These are phyloP conservation scores for Dasypogon diadema DNA, from an alignment of 2,888 invertebrate genomes.

Conservation along the genomic window DNA sequence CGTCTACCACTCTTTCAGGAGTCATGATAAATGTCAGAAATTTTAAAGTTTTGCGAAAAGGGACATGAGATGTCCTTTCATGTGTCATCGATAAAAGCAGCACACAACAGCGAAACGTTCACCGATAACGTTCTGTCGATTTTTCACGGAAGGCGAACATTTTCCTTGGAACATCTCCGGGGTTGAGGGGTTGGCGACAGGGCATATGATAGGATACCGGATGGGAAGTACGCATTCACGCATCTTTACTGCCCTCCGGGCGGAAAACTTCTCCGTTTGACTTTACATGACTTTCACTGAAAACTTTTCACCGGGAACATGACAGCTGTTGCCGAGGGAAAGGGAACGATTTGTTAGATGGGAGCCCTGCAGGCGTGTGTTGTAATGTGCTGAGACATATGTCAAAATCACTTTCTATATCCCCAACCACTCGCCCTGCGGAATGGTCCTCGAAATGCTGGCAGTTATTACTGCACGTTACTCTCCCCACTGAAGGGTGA, in stretches of 20 bases:
- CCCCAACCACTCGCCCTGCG: background rate
- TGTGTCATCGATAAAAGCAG: constrained; percentile 44
- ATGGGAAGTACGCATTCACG: constrained; percentile 51
- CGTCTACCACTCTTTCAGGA: constrained; percentile 19
- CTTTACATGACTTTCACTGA: constrained; percentile 36
- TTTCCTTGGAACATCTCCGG: background rate
- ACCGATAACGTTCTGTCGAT: constrained; percentile 43
- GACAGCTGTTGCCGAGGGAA: background rate
- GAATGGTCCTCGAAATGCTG: constrained; percentile 4
- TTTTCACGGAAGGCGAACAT: constrained; percentile 47
- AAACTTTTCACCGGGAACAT: constrained; percentile 28
- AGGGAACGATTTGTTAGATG: constrained; percentile 29
- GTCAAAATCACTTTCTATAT: constrained; percentile 41
- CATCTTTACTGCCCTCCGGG: constrained; percentile 38
- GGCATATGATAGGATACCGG: constrained; percentile 40
- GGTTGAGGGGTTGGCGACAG: constrained; percentile 19
- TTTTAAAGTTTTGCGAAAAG: constrained; percentile 45
- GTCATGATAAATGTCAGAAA: constrained; percentile 47
- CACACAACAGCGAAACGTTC: constrained; percentile 1
- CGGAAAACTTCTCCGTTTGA: constrained; percentile 44
- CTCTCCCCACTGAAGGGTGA: constrained; percentile 27
- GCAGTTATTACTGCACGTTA: constrained; percentile 30
- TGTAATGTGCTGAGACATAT: constrained; percentile 43
- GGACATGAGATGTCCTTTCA: constrained; percentile 48
- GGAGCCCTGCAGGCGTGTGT: constrained; percentile 11